Evolutionary conservation across 1,140 invertebrate genomes (phyloP).

Genomic region (Thaumatotibia leucotreta): DNA sequence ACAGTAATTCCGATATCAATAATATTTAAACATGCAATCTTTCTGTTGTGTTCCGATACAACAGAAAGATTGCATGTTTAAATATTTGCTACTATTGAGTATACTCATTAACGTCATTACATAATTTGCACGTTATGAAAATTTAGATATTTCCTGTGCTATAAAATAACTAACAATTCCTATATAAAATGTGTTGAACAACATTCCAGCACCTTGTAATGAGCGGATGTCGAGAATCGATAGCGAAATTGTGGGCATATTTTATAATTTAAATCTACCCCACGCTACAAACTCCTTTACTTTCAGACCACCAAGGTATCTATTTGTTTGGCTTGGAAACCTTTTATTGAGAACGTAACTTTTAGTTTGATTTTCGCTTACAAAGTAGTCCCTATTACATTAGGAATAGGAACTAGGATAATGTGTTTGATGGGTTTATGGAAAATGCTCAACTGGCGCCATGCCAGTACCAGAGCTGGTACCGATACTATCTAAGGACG

Average conservation of each 20-base stretch:
- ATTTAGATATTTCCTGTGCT: constrained; percentile 26
- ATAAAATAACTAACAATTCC: constrained; percentile 38
- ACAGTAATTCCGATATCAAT: no score
- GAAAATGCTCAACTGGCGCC: constrained; percentile 46
- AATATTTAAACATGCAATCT: no score
- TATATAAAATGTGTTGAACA: constrained; percentile 56
- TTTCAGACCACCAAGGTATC: constrained; percentile 27
- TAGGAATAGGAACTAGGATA: constrained; percentile 54
- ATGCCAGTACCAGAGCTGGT: constrained; percentile 44
- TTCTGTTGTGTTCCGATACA: no score
- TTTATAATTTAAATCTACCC: constrained; percentile 46
- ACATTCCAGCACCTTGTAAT: constrained; percentile 70
- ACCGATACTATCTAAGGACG: constrained; percentile 52
- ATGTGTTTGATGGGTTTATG: not conserved
- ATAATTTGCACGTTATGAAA: constrained; percentile 13
- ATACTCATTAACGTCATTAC: no score
- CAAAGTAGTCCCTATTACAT: constrained; percentile 54
- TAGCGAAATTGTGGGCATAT: constrained; percentile 64
- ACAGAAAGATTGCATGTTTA: no score
- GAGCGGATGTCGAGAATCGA: constrained; percentile 67
- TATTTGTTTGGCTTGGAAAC: constrained; percentile 25
- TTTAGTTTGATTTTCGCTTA: constrained; percentile 42
- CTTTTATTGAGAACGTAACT: constrained; percentile 35
- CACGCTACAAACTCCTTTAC: constrained; percentile 33
- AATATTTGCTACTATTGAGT: no score